Evolutionary conservation across 2,888 invertebrate species (phyloP).

Genomic region (Campopleginae sp.): DNA sequence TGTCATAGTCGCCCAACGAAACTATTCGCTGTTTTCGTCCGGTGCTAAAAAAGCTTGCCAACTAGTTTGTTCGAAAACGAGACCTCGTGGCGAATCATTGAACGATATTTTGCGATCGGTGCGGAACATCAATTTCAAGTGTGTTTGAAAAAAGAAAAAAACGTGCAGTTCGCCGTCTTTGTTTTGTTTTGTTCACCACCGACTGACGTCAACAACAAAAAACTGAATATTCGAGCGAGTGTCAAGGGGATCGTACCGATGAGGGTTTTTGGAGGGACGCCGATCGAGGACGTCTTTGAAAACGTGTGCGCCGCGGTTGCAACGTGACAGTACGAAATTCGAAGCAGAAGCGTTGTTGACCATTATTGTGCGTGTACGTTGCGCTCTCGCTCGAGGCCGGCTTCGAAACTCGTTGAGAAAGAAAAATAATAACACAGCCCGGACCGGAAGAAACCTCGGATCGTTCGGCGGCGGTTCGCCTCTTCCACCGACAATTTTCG

Average conservation of each 20-base stretch:
- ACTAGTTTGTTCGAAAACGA: not conserved
- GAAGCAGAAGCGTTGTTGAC: constrained; percentile 2
- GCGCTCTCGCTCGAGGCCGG: not conserved
- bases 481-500: not conserved
- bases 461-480: not conserved
- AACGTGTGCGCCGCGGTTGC: constrained; percentile 26
- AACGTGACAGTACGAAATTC: constrained; percentile 54
- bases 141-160: not conserved
- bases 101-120: not conserved
- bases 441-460: constrained; percentile 28
- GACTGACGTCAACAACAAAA: not conserved
- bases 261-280: not conserved
- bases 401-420: not conserved
- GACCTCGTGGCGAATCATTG: not conserved
- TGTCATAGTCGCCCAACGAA: too few species aligned
- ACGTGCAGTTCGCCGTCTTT: not conserved
- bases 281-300: constrained; percentile 11
- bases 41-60: not conserved
- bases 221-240: not conserved
- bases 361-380: not conserved
- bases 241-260: not conserved
- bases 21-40: too few species aligned
- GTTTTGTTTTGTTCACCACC: not conserved
- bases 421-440: not conserved
- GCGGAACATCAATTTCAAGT: not conserved